Evolutionary conservation across 1,140 invertebrate species (phyloP), one percentile per base, ranked within the genome.

Genomic region (Apis laboriosa): DNA sequence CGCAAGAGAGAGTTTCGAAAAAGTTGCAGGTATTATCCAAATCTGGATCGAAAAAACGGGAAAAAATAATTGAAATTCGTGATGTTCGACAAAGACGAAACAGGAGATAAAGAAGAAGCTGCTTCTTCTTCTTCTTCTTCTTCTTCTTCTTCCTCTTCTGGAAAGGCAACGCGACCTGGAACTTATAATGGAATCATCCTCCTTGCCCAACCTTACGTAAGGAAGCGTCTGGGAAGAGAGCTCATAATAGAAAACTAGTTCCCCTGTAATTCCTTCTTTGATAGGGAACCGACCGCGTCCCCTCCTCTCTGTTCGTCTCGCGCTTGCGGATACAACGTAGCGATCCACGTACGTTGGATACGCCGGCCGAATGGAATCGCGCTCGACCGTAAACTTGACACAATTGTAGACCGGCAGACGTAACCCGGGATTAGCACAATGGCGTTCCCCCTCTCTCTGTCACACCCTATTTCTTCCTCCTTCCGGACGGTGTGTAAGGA

Each of bases 381-480:
- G 80, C 86, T 88, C 86, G 79, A 88, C 83, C 87, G 87, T 88
- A 88, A 88, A 88, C 87, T 88, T 83, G 83, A 88, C 87, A 88
- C 87, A 88, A 88, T 88, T 87, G 86, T 70, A 4, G 34, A 56
- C 60, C 66, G 73, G 28, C 63, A 24, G 86, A 88, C 86, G 87
- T 88, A 88, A 85, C 87, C 83, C 78, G 63, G 86, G 84, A 88
- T 88, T 87, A 88, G 60, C 64, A 88, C 87, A 88, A 88, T 88
- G 73, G 53, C 56, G 51, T 66, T 64, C 43, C 21, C 68, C 58
- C 17, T 15, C 68, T 53, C 67, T 58, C 76, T 58, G 34, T 55
- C 73, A 9, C 43, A 5, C 5, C 24, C 51, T 53, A 58, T 66
- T 61, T 51, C 56, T 68, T 78, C 68, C 21, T 64, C 75, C 68